These are phyloP conservation scores for Phyllotreta cruciferae DNA, from an alignment of 2,888 invertebrate species.

Conservation along the genomic window DNA sequence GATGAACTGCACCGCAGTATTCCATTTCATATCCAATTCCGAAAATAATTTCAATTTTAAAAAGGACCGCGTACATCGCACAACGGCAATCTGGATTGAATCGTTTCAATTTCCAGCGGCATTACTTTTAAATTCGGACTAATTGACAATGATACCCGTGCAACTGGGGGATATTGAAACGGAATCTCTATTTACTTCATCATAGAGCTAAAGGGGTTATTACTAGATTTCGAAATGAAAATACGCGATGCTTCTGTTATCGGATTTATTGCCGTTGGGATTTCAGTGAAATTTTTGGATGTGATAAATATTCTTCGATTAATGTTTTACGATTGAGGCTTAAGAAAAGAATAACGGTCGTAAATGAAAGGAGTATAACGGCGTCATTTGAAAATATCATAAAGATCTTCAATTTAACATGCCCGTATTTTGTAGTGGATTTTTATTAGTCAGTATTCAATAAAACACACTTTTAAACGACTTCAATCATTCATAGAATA, in stretches of 20 bases:
- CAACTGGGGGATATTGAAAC: constrained; percentile 27
- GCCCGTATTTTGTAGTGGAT: constrained; percentile 30
- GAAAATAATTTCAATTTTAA: constrained; percentile 32
- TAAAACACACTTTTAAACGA: constrained; percentile 35
- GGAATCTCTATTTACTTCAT: constrained; percentile 28
- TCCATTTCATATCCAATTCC: constrained; percentile 32
- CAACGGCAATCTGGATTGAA: constrained; percentile 31
- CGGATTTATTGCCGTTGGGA: too few species aligned
- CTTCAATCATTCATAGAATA: constrained; percentile 34
- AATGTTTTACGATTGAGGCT: too few species aligned
- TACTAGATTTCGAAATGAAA: constrained; percentile 6
- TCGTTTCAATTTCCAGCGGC: constrained; percentile 30
- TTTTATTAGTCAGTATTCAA: constrained; percentile 36
- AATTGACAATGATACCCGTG: constrained; percentile 28
- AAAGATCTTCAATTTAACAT: constrained; percentile 34
- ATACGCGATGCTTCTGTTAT: background rate
- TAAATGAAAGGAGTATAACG: constrained; percentile 27
- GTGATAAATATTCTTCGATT: too few species aligned
- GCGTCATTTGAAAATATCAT: constrained; percentile 27
- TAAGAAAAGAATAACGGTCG: constrained; percentile 24
- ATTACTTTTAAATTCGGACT: constrained; percentile 32
- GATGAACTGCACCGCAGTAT: constrained; percentile 24
- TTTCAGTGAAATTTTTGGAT: too few species aligned
- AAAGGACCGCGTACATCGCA: constrained; percentile 30
- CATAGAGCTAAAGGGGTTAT: constrained; percentile 18